A percentile compares a stretch with the other conserved stretches of the same genome.
Conservation (phyloP, 2,113 vertebrate genomes). For the Corvus moneduloides region DNA sequence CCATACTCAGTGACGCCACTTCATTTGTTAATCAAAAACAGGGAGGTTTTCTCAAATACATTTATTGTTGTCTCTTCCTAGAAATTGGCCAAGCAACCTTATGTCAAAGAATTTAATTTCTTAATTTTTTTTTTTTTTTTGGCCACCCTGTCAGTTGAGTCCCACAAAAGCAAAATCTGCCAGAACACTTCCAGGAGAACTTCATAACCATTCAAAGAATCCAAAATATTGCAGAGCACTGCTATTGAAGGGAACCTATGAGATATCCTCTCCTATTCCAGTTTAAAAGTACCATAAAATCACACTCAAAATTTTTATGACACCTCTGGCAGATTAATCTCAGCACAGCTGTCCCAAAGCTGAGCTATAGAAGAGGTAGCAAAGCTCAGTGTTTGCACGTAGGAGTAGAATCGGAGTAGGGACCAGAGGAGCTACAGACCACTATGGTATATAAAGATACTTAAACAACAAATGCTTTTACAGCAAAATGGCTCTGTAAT, state of each 20-base stretch:
- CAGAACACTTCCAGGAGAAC: neutral
- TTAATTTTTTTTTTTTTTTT: neutral
- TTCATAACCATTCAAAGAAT: fast-evolving
- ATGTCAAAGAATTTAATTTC: too few species aligned
- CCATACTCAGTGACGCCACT: neutral
- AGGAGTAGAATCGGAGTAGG: neutral
- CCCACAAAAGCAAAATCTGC: neutral
- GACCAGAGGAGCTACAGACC: neutral
- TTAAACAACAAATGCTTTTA: conserved; percentile 3
- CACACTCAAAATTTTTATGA: neutral
- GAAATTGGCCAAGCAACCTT: neutral
- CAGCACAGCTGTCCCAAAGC: neutral
- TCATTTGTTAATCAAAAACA: neutral
- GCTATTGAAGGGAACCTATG: neutral
- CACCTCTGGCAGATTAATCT: neutral
- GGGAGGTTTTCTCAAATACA: neutral
- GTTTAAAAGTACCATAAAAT: neutral
- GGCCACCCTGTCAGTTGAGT: neutral
- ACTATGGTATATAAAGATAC: neutral
- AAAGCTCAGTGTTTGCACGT: neutral
- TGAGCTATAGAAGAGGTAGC: neutral
- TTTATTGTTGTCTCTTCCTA: neutral
- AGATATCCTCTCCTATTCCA: neutral
- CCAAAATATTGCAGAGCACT: neutral
- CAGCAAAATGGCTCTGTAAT: neutral